Base-by-base conservation (phyloP, 2,113 vertebrate genomes). In the Campylomormyrus numenius region DNA sequence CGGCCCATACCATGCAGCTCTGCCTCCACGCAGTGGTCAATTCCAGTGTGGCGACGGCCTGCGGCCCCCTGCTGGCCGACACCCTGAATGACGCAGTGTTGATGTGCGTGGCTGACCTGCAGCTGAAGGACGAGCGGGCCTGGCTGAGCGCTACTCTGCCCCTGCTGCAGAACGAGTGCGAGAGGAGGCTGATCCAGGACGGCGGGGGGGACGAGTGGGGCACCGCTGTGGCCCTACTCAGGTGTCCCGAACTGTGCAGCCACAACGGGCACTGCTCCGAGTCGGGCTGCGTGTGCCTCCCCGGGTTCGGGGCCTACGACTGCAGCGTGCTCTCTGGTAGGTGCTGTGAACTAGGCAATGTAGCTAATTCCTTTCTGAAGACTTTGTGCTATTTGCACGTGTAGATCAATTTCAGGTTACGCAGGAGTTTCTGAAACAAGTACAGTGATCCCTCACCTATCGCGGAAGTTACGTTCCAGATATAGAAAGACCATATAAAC, bases 91-190 rank as follows among this genome's bases (percentile, higher is more conserved):
- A 85, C 0, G 62, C 94, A 0, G 24, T 96, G n/a, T 48, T 90
- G 0, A 97, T 99, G 95, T 99, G 98, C 0, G 45, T 98, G 11
- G 92, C 93, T 27, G 98, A 99, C 93, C 90, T 98, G 24, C 96
- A 96, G 90, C 92, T 97, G 80, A 99, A 99, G 92, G 97, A 98
- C 50, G 96, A 98, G 49, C 92, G 91, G 39, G 83, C 92, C 0
- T 98, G 97, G 98, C 92, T 96, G 92, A 95, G 94, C 42, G 96
- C 95, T 6, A 95, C 95, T 0, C 31, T 98, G 31, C 94, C 97
- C 3, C 95, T 99, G 91, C 94, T 99, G 91, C 97, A 99, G 94
- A 99, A 98, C 24, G 97, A 98, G 95, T 99, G 98, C 89, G 98
- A 99, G 94, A 96, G 94, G 92, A 96, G 95, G 91, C 87, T 97